Evolutionary conservation across 2,888 invertebrate species (phyloP).

Genomic region (Limnephilus rhombicus): DNA sequence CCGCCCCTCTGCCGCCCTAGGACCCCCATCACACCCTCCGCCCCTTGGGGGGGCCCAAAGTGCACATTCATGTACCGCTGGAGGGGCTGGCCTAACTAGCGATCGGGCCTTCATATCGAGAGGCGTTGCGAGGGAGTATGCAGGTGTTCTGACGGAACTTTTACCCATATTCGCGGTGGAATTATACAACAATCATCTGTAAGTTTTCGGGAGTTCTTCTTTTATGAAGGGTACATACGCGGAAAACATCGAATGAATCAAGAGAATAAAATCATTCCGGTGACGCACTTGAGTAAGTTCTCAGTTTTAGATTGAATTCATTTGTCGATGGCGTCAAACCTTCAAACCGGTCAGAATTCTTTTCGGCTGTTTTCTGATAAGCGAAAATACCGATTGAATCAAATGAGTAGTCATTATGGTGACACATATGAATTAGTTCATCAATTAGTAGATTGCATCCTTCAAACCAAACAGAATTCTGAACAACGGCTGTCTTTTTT

Average conservation of each 20-base stretch:
- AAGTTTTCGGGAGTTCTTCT: not conserved
- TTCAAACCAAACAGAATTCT: not conserved
- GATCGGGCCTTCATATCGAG: not conserved
- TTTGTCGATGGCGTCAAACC: not conserved
- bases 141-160: constrained; percentile 16
- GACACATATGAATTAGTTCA: not conserved
- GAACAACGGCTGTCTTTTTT: not conserved
- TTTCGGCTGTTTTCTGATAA: not conserved
- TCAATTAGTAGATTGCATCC: not conserved
- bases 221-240: not conserved
- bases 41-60: constrained; percentile 56
- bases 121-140: not conserved
- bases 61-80: constrained; percentile 64
- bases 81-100: constrained; percentile 24
- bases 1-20: not conserved
- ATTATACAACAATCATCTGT: not conserved
- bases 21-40: not conserved
- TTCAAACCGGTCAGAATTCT: not conserved
- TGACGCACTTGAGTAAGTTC: not conserved
- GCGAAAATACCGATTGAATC: not conserved
- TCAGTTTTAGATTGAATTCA: not conserved
- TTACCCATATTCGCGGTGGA: constrained; percentile 26
- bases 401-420: not conserved
- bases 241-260: not conserved
- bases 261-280: not conserved